Base-by-base conservation (phyloP, 1,140 invertebrate genomes). In the Apolygus lucorum region DNA sequence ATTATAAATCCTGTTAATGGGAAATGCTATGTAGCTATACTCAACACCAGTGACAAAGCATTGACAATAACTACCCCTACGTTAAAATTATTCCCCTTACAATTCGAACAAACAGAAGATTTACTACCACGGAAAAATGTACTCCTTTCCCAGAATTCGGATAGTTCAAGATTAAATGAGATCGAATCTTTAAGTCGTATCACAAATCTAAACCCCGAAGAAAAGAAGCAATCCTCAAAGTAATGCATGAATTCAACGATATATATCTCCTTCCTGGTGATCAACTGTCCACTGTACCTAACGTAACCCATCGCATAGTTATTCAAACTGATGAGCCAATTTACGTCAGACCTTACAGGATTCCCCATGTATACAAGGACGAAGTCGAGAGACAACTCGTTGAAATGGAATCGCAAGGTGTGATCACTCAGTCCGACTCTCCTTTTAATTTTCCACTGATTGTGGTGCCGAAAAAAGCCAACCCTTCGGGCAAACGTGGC, bases 371-470 rank as follows among this genome's bases (percentile, higher is more conserved):
- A 14, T 76, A 78, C 27, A 76, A 76, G 70, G 67, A 74, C 52
- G 77, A 80, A 74, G 72, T 78, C 14, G 68, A 77, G 4, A 73
- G 68, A 22, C 77, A 79, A 76, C 75, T 71, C 74, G 72, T 70
- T 13, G 28, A 73, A 63, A 70, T 74, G 71, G 22, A 72, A 64
- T 21, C 70, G 26, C 24, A 72, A 1, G 68, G 62, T 1, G 68
- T 74, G 2, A 72, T 73, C 28, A 2, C 13, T 21, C 63, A 62
- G 2, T 70, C 62, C 22, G 28, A 64, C 27, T 72, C 67, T 13
- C 71, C 70, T 14, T 76, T 65, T 64, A 68, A 64, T n/a, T 26
- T 66, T 0, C 71, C 72, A 2, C 8, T 75, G 1, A 54, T 62
- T 28, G 49, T 75, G 14, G 72, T 75, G 1, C 71, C 73, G 0